These are phyloP conservation scores for Drosophila quinaria DNA, from an alignment of 2,888 invertebrate genomes.

Conservation along the genomic window DNA sequence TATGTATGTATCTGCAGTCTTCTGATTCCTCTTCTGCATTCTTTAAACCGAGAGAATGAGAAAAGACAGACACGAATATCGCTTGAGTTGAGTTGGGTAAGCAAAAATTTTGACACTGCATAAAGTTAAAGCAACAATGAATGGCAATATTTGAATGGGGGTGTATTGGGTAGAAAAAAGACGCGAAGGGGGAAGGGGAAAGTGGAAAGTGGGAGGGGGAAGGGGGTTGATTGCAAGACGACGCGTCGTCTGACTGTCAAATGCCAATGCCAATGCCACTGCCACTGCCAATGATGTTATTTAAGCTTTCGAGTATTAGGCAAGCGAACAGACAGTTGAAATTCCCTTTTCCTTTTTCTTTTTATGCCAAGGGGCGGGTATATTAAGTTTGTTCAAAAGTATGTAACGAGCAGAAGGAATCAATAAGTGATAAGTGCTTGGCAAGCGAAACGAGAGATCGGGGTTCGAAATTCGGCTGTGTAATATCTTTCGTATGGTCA, in stretches of 20 bases:
- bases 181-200: neutral
- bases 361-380: too few relatives aligned
- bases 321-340: conserved; percentile 56
- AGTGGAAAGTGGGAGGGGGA: neutral
- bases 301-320: conserved; percentile 44
- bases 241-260: conserved; percentile 66
- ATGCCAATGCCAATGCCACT: conserved; percentile 72
- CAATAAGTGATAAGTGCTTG: too few relatives aligned
- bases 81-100: conserved; percentile 59
- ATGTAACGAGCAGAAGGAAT: too few relatives aligned
- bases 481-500: too few relatives aligned
- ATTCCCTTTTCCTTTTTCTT: conserved; percentile 15
- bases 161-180: neutral
- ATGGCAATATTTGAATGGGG: neutral
- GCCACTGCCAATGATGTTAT: conserved; percentile 68
- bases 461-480: too few relatives aligned
- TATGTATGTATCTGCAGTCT: conserved; percentile 1
- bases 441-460: too few relatives aligned
- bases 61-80: neutral
- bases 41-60: conserved; percentile 17
- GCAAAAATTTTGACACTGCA: conserved; percentile 57
- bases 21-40: neutral
- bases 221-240: conserved; percentile 16
- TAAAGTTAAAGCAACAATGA: conserved; percentile 47
- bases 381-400: too few relatives aligned